phyloP scores from a whole-genome alignment of 2,797 vertebrate species.

The Myoxocephalus aenaeus region DNA sequence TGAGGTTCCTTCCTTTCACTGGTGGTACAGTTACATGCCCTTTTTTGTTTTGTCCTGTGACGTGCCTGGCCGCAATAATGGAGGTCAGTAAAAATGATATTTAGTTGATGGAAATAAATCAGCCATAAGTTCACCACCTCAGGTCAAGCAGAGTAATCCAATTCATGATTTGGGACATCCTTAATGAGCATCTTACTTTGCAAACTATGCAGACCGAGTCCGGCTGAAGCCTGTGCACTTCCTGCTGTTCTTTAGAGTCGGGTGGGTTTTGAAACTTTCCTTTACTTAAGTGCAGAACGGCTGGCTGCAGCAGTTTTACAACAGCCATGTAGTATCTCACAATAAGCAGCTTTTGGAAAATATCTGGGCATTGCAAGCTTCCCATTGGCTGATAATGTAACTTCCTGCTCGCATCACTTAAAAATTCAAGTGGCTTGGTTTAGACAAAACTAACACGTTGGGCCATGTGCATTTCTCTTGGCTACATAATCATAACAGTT shows the following conservation, averaged over 20 bases:
- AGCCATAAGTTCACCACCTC: conserved; percentile 75
- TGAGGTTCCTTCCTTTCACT: conserved; percentile 29
- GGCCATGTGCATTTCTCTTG: conserved; percentile 16
- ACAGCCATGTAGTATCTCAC: conserved; percentile 20
- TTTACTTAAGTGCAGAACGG: not conserved
- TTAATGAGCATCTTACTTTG: conserved; percentile 58
- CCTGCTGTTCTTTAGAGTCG: conserved; percentile 44
- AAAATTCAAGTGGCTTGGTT: conserved; percentile 24
- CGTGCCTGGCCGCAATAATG: conserved; percentile 41
- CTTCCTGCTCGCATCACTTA: conserved; percentile 3
- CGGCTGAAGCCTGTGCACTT: conserved; percentile 57
- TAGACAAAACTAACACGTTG: conserved; percentile 13
- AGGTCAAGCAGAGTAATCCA: conserved; percentile 64
- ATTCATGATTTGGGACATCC: conserved; percentile 35
- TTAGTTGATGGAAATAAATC: conserved; percentile 56
- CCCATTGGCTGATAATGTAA: not conserved
- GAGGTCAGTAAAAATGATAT: conserved; percentile 56
- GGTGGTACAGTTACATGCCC: conserved; percentile 30
- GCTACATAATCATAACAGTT: conserved; percentile 22
- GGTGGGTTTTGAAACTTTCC: conserved; percentile 10
- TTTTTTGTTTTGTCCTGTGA: conserved; percentile 28
- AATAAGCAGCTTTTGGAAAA: conserved; percentile 27
- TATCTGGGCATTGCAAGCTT: not conserved
- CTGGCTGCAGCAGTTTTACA: conserved; percentile 15
- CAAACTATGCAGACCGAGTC: conserved; percentile 72